Conservation (phyloP, 2,113 vertebrate species). For the Oryzias melastigma region DNA sequence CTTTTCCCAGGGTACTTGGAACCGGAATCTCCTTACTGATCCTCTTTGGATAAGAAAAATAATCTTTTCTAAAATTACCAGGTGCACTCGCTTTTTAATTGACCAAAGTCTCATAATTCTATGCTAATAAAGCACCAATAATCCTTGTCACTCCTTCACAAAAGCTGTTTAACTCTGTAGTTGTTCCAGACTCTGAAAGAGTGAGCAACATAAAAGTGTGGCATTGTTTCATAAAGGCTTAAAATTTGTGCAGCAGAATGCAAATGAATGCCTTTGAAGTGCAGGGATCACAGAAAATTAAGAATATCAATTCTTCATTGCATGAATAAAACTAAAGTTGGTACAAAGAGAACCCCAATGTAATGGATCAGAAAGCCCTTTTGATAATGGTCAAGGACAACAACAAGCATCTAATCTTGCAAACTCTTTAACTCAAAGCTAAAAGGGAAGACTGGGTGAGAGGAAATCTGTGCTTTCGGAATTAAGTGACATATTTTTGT, state of each 20-base stretch:
- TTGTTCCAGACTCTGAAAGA: constrained; percentile 42
- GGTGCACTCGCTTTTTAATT: constrained; percentile 30
- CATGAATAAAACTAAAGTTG: constrained; percentile 31
- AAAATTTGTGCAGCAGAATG: constrained; percentile 55
- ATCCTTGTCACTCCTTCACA: constrained; percentile 27
- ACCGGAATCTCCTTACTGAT: constrained; percentile 21
- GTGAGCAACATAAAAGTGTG: constrained; percentile 36
- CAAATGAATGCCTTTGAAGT: constrained; percentile 67
- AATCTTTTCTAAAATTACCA: constrained; percentile 31
- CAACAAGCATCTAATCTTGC: constrained; percentile 33
- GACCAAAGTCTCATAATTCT: constrained; percentile 30
- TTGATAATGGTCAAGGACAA: constrained; percentile 50
- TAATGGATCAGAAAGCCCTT: constrained; percentile 29
- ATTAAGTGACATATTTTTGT: constrained; percentile 74
- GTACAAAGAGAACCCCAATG: constrained; percentile 21
- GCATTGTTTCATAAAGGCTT: constrained; percentile 62
- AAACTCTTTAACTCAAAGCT: constrained; percentile 39
- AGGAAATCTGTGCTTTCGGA: constrained; percentile 61
- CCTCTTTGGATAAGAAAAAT: constrained; percentile 19
- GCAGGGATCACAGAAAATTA: constrained; percentile 49
- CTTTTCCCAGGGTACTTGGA: constrained; percentile 9
- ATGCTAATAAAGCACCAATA: constrained; percentile 32
- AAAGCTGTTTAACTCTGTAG: constrained; percentile 19
- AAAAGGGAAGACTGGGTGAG: constrained; percentile 45
- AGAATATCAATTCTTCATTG: constrained; percentile 17